Base-by-base conservation (phyloP, 2,113 vertebrate genomes). In the Sylvilagus bachmani region DNA sequence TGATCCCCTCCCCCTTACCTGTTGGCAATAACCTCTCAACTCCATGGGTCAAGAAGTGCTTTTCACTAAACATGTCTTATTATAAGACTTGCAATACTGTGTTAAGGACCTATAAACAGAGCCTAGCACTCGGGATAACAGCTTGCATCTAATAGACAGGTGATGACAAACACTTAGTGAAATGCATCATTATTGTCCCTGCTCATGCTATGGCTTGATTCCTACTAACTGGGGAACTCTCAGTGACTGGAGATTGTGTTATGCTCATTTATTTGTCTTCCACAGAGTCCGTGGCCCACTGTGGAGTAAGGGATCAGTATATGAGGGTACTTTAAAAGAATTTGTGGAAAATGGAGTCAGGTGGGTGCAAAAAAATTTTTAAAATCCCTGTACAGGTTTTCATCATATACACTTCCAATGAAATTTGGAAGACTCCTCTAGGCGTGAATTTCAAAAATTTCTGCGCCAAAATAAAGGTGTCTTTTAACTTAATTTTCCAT, bases 151-250 rank as follows among this genome's bases (percentile, higher is more conserved):
- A 78, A 24, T 10, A 74, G 58, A 53, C 29, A 33, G 58, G 19
- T 55, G 51, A 29, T 55, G 51, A 29, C 44, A 36, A 51, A 58
- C 79, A 9, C 53, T 80, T 38, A 55, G 69, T 74, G 49, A 94
- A 81, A 81, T 82, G n/a, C 81, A 92, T 86, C 33, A 75, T n/a
- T 74, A 25, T 64, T 70, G 55, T 83, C 5, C 86, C 27, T 69
- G 36, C 9, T 92, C 19, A 27, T 49, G 44, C 33, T 33, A 94
- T 81, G 38, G 4, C 17, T 58, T 58, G 55, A 1, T 74, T 82
- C 62, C 49, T 90, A 22, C 21, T 88, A 77, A 64, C 11, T 78
- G 62, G 64, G 51, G 33, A 51, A 73, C 13, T 87, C 70, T 33
- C 33, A 31, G 22, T 81, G 27, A 73, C 33, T 7, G 91, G 78